A percentile compares a stretch with the other conserved stretches of the same genome.
These are phyloP conservation scores for Oligia strigilis DNA, from an alignment of 2,888 invertebrate genomes.

Conservation along the genomic window DNA sequence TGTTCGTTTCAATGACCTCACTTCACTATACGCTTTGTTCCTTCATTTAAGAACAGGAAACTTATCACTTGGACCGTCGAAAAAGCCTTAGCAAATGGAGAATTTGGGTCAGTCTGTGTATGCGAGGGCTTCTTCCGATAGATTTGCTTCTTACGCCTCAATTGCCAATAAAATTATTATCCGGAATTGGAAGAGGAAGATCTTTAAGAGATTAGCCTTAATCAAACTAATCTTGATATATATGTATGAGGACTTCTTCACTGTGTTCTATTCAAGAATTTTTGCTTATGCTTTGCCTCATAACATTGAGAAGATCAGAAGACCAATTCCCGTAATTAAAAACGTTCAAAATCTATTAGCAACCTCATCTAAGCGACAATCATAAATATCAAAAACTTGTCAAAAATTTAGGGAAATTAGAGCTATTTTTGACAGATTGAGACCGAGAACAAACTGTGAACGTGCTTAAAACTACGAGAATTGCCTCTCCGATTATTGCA, in stretches of 20 bases:
- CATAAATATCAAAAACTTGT: too few species aligned
- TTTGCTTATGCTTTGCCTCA: neutral
- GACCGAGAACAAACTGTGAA: too few species aligned
- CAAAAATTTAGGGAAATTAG: too few species aligned
- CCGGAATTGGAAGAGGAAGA: slow-evolving; percentile 64
- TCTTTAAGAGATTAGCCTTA: slow-evolving; percentile 70
- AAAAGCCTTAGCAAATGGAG: slow-evolving; percentile 70
- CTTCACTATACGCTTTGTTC: neutral
- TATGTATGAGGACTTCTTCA: slow-evolving; percentile 12
- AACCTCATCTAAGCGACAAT: too few species aligned
- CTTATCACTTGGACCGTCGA: slow-evolving; percentile 59
- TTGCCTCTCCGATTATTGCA: neutral
- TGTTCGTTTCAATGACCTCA: neutral
- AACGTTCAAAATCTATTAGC: too few species aligned
- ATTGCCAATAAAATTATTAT: slow-evolving; percentile 80
- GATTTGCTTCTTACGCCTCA: slow-evolving; percentile 83
- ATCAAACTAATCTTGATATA: slow-evolving; percentile 56
- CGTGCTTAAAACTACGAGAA: too few species aligned
- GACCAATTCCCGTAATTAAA: too few species aligned
- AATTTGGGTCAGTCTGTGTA: slow-evolving; percentile 82
- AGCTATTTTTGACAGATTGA: too few species aligned
- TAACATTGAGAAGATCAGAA: neutral
- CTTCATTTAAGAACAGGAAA: neutral
- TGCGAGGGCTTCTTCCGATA: slow-evolving; percentile 84
- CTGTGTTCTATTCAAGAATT: neutral